Evolutionary conservation across 2,113 vertebrate species (phyloP), one percentile per base, ranked within the genome.

Genomic region (Hylia prasina): DNA sequence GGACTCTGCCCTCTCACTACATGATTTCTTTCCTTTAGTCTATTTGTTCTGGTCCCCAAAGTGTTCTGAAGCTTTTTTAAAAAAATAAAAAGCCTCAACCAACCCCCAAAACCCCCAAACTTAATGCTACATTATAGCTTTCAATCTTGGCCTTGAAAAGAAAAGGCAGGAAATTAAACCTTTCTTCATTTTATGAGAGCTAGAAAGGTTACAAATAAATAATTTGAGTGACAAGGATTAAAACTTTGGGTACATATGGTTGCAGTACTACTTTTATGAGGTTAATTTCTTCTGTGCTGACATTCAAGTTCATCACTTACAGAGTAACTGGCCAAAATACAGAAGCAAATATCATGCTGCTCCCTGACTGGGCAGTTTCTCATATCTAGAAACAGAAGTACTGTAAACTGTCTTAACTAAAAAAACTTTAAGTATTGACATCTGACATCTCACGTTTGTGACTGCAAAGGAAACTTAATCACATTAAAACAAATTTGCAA

Each of bases 21-120:
- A 31, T n/a, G 3, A 18, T 61, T 92, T 65, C 44, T 63, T 66
- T 75, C 28, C 13, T 87, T 58, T 35, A 12, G 25, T 56, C 30
- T 64, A 16, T 51, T 72, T 63, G 30, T 40, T 85, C 21, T 66
- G 13, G 28, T 35, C 28, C 12, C 21, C 33, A 37, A 53, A 58
- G 39, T 21, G 21, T 53, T 69, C 14, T 58, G 24, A 69, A 83
- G 13, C 2, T 61, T 44, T 91, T 35, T 16, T 2, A 1, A 8
- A 35, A 50, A 68, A 33, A 39, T 9, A 39, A 51, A 50, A 42
- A 51, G 6, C 4, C 31, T 44, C 21, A 23, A 10, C 11, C 20
- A 70, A 33, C 6, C 40, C 42, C 31, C 5, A 39, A 84, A 42
- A 0, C 1, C 5, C 5, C 2, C 11, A 23, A n/a, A 58, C 4